phyloP scores from a whole-genome alignment of 2,797 vertebrate genomes.

The Lepidocolaptes lacrymiger region DNA sequence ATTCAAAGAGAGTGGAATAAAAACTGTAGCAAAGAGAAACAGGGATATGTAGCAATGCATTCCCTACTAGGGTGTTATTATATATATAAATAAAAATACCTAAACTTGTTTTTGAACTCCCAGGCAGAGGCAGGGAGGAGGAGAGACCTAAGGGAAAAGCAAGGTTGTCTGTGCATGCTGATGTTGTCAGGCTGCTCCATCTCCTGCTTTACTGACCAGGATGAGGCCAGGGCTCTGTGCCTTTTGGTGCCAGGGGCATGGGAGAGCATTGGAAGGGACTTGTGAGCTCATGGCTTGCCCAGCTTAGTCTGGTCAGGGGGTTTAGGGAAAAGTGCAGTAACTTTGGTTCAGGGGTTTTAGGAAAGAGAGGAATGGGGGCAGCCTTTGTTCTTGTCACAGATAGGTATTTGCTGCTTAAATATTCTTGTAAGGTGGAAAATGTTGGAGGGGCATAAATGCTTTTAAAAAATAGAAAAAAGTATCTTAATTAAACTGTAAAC shows the following conservation, averaged over 20 bases:
- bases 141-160: not conserved
- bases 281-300: not conserved
- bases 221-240: not conserved
- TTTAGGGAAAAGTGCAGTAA: not conserved
- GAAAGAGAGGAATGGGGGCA: not conserved
- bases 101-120: not conserved
- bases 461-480: not conserved
- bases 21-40: not conserved
- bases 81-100: not conserved
- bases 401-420: not conserved
- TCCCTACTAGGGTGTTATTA: not conserved
- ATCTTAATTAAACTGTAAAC: constrained; percentile 20
- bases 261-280: constrained; percentile 12
- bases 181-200: not conserved
- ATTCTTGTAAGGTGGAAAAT: not conserved
- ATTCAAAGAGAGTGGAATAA: not conserved
- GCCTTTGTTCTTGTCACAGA: not conserved
- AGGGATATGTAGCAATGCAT: not conserved
- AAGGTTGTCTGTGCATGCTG: not conserved
- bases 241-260: not conserved
- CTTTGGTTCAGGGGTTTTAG: not conserved
- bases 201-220: not conserved
- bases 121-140: not conserved
- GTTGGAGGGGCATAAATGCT: not conserved
- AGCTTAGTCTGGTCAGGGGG: not conserved